These are phyloP conservation scores for Idaea biselata DNA, from an alignment of 2,888 invertebrate species.

Conservation along the genomic window DNA sequence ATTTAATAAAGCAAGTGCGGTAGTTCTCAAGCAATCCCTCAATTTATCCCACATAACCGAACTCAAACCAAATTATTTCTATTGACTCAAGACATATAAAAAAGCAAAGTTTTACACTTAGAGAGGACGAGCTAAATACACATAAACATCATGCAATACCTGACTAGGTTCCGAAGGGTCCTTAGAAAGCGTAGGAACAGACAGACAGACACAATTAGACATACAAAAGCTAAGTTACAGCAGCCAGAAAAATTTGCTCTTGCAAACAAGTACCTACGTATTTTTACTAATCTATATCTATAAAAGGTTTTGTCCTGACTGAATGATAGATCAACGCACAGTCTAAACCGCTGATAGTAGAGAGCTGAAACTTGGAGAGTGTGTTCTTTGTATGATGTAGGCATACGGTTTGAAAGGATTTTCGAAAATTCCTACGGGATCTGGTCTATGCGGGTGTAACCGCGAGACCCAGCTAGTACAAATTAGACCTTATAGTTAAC, in stretches of 20 bases:
- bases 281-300: no score
- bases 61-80: not conserved
- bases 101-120: slow-evolving; percentile 7
- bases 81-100: not conserved
- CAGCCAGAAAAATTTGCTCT: slow-evolving; percentile 22
- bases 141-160: slow-evolving; percentile 54
- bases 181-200: slow-evolving; percentile 67
- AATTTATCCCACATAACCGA: not conserved
- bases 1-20: not conserved
- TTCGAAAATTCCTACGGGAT: no score
- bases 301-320: no score
- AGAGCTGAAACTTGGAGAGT: no score
- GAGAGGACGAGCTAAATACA: slow-evolving; percentile 11
- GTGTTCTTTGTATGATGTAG: no score
- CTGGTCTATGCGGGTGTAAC: no score
- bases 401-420: no score
- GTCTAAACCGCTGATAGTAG: no score
- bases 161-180: slow-evolving; percentile 68
- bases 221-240: slow-evolving; percentile 25
- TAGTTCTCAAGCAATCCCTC: not conserved
- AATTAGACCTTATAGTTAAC: no score
- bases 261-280: slow-evolving; percentile 4
- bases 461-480: no score
- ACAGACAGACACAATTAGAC: slow-evolving; percentile 49
- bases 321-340: no score